Base-by-base conservation (phyloP, 1,140 invertebrate species). In the Oreohelix idahoensis region DNA sequence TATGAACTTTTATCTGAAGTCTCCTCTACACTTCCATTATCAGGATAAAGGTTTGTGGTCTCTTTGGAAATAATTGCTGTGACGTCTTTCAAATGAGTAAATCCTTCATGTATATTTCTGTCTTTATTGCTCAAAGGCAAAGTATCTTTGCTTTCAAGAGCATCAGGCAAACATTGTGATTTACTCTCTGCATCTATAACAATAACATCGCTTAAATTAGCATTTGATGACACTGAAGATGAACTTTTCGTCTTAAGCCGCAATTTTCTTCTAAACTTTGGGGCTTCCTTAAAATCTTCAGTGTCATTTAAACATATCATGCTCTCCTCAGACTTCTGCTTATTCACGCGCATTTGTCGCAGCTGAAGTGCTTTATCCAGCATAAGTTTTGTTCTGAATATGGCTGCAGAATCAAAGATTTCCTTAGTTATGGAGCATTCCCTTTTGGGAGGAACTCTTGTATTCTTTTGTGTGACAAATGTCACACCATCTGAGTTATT, bases 401-500 rank as follows among this genome's bases (percentile, higher is more conserved):
- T 73, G 36, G 38, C 71, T 42, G 10, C 71, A 42, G 36, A 39
- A 39, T 73, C 38, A 42, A 73, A 73, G 11, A 73, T 73, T 38
- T 32, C 29, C 17, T 74, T 74, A 10, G 23, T 74, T 1, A 39
- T 74, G 29, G 42, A 8, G 26, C 36, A 39, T 15, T 38, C 38
- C 32, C 5, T 20, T 74, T 49, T 42, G 1, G 26, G 36, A 4
- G 26, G 38, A 1, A 0, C 2, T 42, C 11, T 63, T 35, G 5
- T 29, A 63, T 79, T 63, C 38, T 38, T 29, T 49, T 80, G 58
- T 75, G 81, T 84, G 71, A 77, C 23, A 58, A 20, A 58, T 15
- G 15, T 23, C 53, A 58, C 53, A 45, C 5, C 5, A 45, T 45
- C 42, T 45, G 42, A 45, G 42, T 45, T 45, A 45, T 45, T 15